Evolutionary conservation across 2,113 vertebrate species (phyloP).

Genomic region (Spea multiplicata): DNA sequence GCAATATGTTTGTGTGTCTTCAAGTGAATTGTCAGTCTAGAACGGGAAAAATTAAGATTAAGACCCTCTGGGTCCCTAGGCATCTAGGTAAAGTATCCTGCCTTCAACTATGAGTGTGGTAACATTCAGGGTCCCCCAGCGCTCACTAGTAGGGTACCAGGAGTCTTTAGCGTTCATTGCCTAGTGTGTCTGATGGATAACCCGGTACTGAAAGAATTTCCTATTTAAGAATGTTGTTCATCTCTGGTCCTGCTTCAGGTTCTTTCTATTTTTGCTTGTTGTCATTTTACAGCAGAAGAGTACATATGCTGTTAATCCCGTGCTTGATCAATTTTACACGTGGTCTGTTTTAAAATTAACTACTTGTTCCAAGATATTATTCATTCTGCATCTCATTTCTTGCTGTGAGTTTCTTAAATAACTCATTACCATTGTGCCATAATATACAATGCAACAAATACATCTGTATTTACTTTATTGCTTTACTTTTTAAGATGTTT

Average conservation of each 20-base stretch:
- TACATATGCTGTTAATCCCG: constrained; percentile 39
- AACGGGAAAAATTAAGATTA: constrained; percentile 25
- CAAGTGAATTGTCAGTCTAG: constrained; percentile 20
- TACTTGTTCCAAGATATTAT: not conserved
- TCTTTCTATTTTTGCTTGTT: constrained; percentile 52
- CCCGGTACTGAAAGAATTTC: not conserved
- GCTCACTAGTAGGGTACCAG: no score
- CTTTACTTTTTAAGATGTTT: constrained; percentile 42
- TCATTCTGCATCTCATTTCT: constrained; percentile 3
- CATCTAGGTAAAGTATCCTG: no score
- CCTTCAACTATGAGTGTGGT: no score
- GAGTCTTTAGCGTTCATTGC: not conserved
- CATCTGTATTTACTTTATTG: constrained; percentile 31
- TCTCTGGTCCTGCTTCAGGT: constrained; percentile 48
- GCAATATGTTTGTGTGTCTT: constrained; percentile 48
- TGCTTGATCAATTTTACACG: constrained; percentile 44
- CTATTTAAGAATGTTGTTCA: constrained; percentile 35
- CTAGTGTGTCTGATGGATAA: not conserved
- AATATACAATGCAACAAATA: constrained; percentile 14
- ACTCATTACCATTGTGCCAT: constrained; percentile 25
- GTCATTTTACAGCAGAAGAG: constrained; percentile 47
- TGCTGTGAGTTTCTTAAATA: constrained; percentile 1
- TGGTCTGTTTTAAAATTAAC: constrained; percentile 34
- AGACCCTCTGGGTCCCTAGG: no score
- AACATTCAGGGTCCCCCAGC: no score